phyloP scores from a whole-genome alignment of 2,888 invertebrate species.

The Globia sparganii region DNA sequence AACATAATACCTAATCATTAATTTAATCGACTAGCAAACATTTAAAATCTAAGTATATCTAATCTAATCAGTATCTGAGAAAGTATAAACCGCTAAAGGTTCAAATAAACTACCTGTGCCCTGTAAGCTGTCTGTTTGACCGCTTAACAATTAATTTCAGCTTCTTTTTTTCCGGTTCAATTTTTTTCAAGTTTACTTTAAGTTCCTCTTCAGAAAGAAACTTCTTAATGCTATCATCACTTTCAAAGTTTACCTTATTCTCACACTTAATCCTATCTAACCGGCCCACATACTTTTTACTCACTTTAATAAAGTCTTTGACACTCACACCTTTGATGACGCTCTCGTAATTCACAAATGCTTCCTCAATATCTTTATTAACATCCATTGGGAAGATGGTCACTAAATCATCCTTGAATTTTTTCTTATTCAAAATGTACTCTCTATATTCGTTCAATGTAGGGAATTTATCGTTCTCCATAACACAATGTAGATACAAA shows the following conservation, averaged over 20 bases:
- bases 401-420: conserved; percentile 30
- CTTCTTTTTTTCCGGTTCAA: background rate
- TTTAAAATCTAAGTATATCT: background rate
- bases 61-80: conserved; percentile 8
- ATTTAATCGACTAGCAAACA: background rate
- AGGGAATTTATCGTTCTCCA: conserved; percentile 18
- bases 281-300: conserved; percentile 7
- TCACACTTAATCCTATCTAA: conserved; percentile 15
- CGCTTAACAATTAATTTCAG: background rate
- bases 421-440: conserved; percentile 29
- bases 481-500: conserved; percentile 28
- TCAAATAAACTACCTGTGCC: background rate
- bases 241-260: conserved; percentile 21
- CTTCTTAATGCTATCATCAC: background rate
- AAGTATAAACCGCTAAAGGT: background rate
- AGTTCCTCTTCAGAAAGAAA: conserved; percentile 25
- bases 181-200: conserved; percentile 36
- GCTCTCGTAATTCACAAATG: conserved; percentile 10
- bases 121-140: no score
- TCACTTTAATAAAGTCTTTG: conserved; percentile 8
- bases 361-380: background rate
- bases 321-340: background rate
- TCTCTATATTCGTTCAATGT: conserved; percentile 25
- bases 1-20: background rate
- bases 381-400: conserved; percentile 28